These are phyloP conservation scores for Trichopoda pennipes DNA, from an alignment of 2,888 invertebrate genomes.

Conservation along the genomic window DNA sequence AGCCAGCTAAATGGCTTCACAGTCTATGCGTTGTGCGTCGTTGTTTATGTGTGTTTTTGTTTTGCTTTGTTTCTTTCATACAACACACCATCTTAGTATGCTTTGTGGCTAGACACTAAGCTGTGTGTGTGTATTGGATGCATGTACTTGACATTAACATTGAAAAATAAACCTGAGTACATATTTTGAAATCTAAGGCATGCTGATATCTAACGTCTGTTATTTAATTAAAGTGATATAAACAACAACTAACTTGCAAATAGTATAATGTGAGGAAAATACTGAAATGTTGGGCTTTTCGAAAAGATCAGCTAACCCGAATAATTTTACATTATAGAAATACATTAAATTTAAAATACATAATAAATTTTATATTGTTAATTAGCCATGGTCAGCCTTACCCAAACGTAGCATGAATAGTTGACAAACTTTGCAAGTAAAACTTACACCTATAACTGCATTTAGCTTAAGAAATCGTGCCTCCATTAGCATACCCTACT, in stretches of 20 bases:
- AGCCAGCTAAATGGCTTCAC: constrained; percentile 6
- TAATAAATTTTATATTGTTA: no score
- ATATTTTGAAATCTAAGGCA: constrained; percentile 48
- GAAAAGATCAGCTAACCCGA: no score
- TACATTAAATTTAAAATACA: no score
- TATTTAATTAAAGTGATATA: constrained; percentile 12
- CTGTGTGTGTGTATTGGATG: not conserved
- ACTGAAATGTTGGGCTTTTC: no score
- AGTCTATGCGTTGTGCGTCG: not conserved
- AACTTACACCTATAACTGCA: no score
- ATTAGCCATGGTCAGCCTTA: no score
- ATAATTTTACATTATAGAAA: no score
- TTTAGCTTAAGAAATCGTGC: no score
- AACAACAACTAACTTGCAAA: not conserved
- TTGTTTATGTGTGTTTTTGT: not conserved
- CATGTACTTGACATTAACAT: constrained; percentile 61
- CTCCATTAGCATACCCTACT: no score
- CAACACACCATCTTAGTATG: constrained; percentile 2
- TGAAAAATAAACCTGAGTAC: constrained; percentile 33
- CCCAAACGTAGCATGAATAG: no score
- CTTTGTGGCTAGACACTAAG: constrained; percentile 11
- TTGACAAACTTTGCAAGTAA: no score
- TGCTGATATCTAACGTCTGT: constrained; percentile 41
- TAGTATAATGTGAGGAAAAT: no score
- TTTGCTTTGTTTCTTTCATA: not conserved